Percentiles rank a stretch among this genome's conserved stretches.
Conservation (phyloP, 2,113 vertebrate genomes). For the Sapajus apella region DNA sequence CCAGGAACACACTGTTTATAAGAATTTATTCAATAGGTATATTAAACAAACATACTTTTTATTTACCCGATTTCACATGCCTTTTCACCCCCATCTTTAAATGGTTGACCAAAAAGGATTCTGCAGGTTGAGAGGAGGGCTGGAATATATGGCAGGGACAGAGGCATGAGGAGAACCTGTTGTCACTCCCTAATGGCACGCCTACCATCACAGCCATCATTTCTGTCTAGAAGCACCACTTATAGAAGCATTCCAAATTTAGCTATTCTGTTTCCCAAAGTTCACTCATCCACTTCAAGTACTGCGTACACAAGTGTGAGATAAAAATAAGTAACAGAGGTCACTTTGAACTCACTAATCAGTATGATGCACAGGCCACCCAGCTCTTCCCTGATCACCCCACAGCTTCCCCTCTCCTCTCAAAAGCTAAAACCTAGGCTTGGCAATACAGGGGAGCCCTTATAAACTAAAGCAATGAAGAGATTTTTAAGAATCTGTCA, state of each 20-base stretch:
- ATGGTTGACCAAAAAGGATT: background rate
- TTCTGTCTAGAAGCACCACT: background rate
- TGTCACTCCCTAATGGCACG: background rate
- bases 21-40: background rate
- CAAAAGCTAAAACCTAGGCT: background rate
- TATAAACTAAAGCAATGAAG: background rate
- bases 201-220: background rate
- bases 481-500: background rate
- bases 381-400: background rate
- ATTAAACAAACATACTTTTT: background rate
- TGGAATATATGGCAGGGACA: background rate
- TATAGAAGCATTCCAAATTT: background rate
- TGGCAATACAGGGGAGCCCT: background rate
- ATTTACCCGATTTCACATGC: background rate
- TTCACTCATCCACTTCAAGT: background rate
- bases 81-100: background rate
- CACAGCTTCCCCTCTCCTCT: background rate
- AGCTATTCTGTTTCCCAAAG: background rate
- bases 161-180: background rate
- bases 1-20: background rate
- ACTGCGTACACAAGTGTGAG: background rate
- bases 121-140: background rate
- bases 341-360: background rate
- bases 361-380: background rate
- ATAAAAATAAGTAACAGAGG: constrained; percentile 1